phyloP scores from a whole-genome alignment of 2,797 vertebrate genomes.

The Danio kyathit region DNA sequence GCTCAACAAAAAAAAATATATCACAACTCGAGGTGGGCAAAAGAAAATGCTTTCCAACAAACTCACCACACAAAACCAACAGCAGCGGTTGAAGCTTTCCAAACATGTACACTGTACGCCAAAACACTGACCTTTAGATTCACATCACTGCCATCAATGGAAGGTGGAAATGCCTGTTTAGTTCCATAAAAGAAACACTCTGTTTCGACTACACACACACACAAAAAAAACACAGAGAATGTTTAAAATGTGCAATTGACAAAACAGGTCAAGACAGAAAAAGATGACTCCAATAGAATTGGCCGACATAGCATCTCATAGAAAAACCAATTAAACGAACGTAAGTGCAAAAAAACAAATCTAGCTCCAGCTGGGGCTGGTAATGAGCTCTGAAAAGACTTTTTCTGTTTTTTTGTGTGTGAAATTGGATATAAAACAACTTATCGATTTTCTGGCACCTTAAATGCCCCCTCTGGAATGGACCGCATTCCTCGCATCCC shows the following conservation, averaged over 20 bases:
- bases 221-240: neutral
- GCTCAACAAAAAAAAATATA: constrained; percentile 14
- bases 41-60: constrained; percentile 9
- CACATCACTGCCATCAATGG: constrained; percentile 13
- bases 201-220: neutral
- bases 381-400: constrained; percentile 46
- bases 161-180: neutral
- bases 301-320: constrained; percentile 10
- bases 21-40: neutral
- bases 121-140: constrained; percentile 25
- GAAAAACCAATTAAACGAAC: constrained; percentile 55
- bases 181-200: constrained; percentile 4
- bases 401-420: constrained; percentile 7
- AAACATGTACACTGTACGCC: neutral
- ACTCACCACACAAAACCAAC: neutral
- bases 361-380: constrained; percentile 50
- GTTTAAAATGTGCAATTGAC: constrained; percentile 29
- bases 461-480: constrained; percentile 37
- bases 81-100: neutral
- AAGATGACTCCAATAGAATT: constrained; percentile 41
- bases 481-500: neutral
- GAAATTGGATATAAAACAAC: constrained; percentile 59
- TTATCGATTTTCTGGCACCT: constrained; percentile 55
- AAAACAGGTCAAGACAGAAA: constrained; percentile 25
- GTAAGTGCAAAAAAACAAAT: constrained; percentile 58